phyloP scores from a whole-genome alignment of 1,140 invertebrate species.

The Coptotermes formosanus region DNA sequence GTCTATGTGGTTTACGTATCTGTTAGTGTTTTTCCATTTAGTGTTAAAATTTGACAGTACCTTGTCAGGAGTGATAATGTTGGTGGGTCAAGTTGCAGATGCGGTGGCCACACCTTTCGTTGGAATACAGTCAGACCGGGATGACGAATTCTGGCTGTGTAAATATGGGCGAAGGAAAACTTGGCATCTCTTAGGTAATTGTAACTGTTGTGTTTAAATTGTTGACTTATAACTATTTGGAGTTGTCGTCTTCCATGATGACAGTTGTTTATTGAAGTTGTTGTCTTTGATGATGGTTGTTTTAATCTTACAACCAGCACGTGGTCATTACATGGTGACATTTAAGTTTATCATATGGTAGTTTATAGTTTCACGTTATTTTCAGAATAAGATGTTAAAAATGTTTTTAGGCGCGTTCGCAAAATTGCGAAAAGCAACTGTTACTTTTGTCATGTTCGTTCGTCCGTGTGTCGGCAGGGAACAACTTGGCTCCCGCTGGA shows the following conservation, averaged over 20 bases:
- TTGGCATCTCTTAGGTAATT: constrained; percentile 87
- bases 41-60: constrained; percentile 74
- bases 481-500: too few relatives aligned
- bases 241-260: neutral
- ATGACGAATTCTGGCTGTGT: constrained; percentile 61
- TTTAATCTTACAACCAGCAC: neutral
- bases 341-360: too few relatives aligned
- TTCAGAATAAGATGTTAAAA: too few relatives aligned
- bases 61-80: constrained; percentile 74
- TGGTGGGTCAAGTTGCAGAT: constrained; percentile 88
- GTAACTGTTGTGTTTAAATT: neutral
- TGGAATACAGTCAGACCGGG: constrained; percentile 80
- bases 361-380: too few relatives aligned
- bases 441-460: too few relatives aligned
- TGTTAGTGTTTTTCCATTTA: constrained; percentile 88
- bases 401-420: too few relatives aligned
- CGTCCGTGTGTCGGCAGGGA: too few relatives aligned
- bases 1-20: constrained; percentile 96
- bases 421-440: too few relatives aligned
- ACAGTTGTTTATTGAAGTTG: neutral
- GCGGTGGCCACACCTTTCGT: constrained; percentile 86
- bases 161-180: constrained; percentile 83
- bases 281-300: neutral
- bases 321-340: too few relatives aligned
- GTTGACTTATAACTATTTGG: neutral